These are phyloP conservation scores for Spodoptera litura DNA, from an alignment of 1,140 invertebrate species.

Conservation along the genomic window DNA sequence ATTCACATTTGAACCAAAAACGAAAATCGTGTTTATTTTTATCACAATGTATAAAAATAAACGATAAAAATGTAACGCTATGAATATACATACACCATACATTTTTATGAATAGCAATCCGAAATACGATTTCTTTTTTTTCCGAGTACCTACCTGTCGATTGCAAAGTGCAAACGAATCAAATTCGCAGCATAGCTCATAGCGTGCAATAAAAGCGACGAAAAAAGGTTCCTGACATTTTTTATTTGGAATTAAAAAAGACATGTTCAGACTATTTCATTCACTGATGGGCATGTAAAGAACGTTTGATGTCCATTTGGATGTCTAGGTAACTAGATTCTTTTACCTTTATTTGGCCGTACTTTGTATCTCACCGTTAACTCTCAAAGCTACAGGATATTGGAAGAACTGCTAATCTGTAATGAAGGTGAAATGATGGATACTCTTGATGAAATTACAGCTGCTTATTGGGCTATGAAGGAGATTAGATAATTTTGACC, in stretches of 20 bases:
- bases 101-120: constrained; percentile 4
- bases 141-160: constrained; percentile 19
- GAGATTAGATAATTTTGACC: constrained; percentile 28
- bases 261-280: constrained; percentile 19
- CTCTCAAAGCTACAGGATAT: background rate
- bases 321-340: background rate
- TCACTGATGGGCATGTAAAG: constrained; percentile 13
- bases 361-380: background rate
- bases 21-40: no score
- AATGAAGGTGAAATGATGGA: background rate
- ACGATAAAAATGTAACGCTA: constrained; percentile 1
- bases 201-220: constrained; percentile 21
- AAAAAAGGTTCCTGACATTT: constrained; percentile 22
- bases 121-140: constrained; percentile 24
- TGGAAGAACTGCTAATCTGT: constrained; percentile 3
- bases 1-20: no score
- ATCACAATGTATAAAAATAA: background rate
- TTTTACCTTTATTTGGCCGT: background rate
- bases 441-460: constrained; percentile 18
- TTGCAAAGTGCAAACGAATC: constrained; percentile 31
- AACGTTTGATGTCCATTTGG: constrained; percentile 12
- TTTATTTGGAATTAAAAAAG: constrained; percentile 16
- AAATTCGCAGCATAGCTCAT: constrained; percentile 30
- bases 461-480: constrained; percentile 32
- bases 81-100: constrained; percentile 9